Base-by-base conservation (phyloP, 2,113 vertebrate genomes). In the Castor canadensis region DNA sequence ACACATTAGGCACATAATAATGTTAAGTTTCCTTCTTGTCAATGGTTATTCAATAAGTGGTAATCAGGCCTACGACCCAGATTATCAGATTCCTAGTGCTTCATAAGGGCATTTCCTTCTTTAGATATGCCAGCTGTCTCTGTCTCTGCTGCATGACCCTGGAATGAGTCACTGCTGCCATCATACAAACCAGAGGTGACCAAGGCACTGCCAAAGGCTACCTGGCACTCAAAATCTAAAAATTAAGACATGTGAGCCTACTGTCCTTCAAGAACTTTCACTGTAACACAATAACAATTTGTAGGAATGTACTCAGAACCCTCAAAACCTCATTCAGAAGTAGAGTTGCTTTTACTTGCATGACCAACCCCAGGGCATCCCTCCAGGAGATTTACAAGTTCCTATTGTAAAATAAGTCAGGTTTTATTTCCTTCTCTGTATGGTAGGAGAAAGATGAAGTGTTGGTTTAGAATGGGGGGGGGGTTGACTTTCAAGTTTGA, bases 371-470 rank as follows among this genome's bases (percentile, higher is more conserved):
- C 54, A 83, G 10, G 49, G 49, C 32, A 56, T 60, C 32, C 38
- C 17, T 86, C 30, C 16, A 9, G 40, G 35, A 58, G 20, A 11
- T 40, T 89, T 69, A 93, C 13, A 79, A 92, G 49, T 79, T 38
- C 73, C 72, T 92, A 77, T 79, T 85, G n/a, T 60, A 82, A 93
- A 88, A 30, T 89, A 52, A 88, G 35, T 54, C 15, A 35, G 19
- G 66, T 90, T 89, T 58, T 92, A 38, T 94, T 86, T 94, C 30
- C 38, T 84, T 79, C 17, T 95, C 47, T 89, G 87, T 1, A 28
- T 83, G 49, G 13, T 73, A 79, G 54, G n/a, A 87, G 64, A 87
- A 73, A 86, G 1, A 52, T 56, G 17, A 69, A 81, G 30, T 89
- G 30, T 87, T 4, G 20, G 9, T 32, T 19, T 24, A 88, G 72